Base-by-base conservation (phyloP, 2,113 vertebrate genomes). In the Diadophis punctatus region DNA sequence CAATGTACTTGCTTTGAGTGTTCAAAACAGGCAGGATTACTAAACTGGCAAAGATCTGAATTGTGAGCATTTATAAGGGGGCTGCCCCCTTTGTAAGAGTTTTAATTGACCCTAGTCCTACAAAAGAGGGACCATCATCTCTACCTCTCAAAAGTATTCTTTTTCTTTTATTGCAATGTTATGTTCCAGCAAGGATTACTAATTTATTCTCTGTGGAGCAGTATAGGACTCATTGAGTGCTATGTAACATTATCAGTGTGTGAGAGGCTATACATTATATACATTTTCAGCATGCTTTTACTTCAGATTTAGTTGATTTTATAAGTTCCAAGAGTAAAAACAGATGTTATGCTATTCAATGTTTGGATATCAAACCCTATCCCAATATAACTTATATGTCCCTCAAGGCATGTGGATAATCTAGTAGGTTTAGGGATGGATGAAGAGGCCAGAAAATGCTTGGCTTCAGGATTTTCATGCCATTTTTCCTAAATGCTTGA, bases 161-260 rank as follows among this genome's bases (percentile, higher is more conserved):
- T 56, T 86, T 86, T 86, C 74, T 92, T 34, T 18, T 20, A 86
- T 86, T 90, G 46, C 68, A 86, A 86, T 3, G 96, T 95, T 96
- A 95, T 95, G 94, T 96, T 95, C 97, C 95, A 96, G 94, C 95
- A 96, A 96, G 94, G 93, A 96, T 93, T 93, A 95, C 95, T 97
- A 95, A 96, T 97, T 96, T 97, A 96, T 96, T 94, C 94, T 95
- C 96, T 89, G 90, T 91, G 92, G 94, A 95, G 85, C 25, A 80
- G 60, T 60, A 20, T 11, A 2, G 91, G 94, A 95, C 95, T 91
- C 91, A 91, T 92, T 93, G 93, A 74, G 89, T 93, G 52, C 92
- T 95, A 94, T 95, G 96, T 86, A 96, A 92, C 27, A 86, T 49
- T 63, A 94, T 93, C 92, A 68, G 55, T 46, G 90, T 95, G 46